Percentiles rank a stretch among this genome's conserved stretches.
phyloP scores from a whole-genome alignment of 2,888 invertebrate species.

The Tachystola acroxantha region DNA sequence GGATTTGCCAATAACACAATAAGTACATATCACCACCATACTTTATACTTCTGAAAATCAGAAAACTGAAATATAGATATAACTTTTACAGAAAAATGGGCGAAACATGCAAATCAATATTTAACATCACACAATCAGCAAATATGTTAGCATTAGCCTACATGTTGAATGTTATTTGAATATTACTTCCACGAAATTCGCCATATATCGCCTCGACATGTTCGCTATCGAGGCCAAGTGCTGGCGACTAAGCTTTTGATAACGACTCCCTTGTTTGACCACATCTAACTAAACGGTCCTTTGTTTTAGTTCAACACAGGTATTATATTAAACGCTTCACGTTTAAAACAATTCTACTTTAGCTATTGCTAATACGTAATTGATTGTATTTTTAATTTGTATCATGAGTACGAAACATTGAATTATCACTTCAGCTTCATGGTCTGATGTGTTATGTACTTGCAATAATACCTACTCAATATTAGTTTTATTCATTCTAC shows the following conservation, averaged over 20 bases:
- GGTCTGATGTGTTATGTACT: too few relatives aligned
- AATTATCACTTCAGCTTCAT: too few relatives aligned
- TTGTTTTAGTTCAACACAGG: conserved; percentile 1
- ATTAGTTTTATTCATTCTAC: too few relatives aligned
- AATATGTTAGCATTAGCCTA: neutral
- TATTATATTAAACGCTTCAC: neutral
- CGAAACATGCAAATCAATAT: neutral
- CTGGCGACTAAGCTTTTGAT: neutral
- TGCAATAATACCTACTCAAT: too few relatives aligned
- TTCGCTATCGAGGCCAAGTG: neutral
- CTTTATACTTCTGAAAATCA: too few relatives aligned
- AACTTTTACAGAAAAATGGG: too few relatives aligned
- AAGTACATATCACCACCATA: too few relatives aligned
- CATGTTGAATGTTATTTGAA: too few relatives aligned
- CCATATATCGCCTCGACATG: neutral
- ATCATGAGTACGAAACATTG: too few relatives aligned
- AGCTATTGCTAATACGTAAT: neutral
- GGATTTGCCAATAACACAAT: too few relatives aligned
- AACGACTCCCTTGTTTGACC: conserved; percentile 1
- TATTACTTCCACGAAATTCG: neutral
- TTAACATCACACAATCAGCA: neutral
- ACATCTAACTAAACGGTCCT: conserved; percentile 1
- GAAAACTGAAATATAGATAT: too few relatives aligned
- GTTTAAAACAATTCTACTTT: neutral
- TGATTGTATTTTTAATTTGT: too few relatives aligned